phyloP scores from a whole-genome alignment of 2,113 vertebrate genomes.

The Atractosteus spatula region DNA sequence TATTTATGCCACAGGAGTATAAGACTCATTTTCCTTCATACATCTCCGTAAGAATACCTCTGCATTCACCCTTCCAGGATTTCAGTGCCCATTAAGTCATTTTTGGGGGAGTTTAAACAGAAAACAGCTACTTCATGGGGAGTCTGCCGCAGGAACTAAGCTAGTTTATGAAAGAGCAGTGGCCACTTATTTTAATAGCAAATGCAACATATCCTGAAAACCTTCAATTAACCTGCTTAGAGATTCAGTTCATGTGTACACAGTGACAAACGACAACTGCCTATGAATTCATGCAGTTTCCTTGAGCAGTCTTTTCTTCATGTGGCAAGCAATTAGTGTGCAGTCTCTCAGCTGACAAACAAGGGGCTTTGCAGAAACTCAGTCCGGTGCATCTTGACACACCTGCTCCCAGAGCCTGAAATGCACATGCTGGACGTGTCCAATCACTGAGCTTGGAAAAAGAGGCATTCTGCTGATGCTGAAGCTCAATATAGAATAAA shows the following conservation, averaged over 20 bases:
- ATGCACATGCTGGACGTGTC: no score
- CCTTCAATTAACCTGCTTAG: conserved; percentile 26
- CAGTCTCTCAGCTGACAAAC: conserved; percentile 25
- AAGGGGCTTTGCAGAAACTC: background rate
- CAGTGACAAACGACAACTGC: conserved; percentile 27
- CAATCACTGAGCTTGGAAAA: no score
- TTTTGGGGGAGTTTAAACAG: background rate
- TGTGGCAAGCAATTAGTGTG: conserved; percentile 30
- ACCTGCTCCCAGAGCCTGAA: background rate
- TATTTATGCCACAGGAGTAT: conserved; percentile 4
- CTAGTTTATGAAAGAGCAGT: conserved; percentile 8
- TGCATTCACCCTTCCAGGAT: no score
- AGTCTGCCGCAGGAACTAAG: background rate
- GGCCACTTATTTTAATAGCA: background rate
- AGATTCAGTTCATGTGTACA: background rate
- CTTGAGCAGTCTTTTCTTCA: conserved; percentile 21
- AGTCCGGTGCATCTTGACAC: background rate
- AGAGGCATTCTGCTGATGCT: background rate
- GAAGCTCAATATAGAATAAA: no score
- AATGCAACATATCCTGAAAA: conserved; percentile 15
- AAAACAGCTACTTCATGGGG: background rate
- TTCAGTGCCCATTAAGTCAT: no score
- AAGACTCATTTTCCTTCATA: background rate
- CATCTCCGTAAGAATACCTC: background rate
- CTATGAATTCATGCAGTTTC: conserved; percentile 8